Conservation (phyloP, 2,888 invertebrate genomes). For the Cecidostiba fungosa region DNA sequence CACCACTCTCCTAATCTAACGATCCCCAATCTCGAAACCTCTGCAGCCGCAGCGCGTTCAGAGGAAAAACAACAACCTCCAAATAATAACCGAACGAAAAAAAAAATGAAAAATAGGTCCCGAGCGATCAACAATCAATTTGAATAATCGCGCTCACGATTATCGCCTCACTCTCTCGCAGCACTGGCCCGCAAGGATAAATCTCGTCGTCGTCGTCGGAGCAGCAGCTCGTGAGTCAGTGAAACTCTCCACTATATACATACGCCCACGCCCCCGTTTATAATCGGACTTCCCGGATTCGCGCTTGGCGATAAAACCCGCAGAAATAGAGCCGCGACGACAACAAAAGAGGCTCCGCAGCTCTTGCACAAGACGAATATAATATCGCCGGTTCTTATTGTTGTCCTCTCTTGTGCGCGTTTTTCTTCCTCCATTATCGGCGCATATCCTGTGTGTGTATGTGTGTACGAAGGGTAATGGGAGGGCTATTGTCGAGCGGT, state of each 20-base stretch:
- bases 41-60: no score
- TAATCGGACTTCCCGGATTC: conserved; percentile 58
- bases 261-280: conserved; percentile 36
- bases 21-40: background rate
- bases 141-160: conserved; percentile 11
- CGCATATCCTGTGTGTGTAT: background rate
- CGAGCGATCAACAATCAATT: conserved; percentile 11
- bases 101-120: background rate
- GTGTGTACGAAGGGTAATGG: background rate
- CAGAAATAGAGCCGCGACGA: conserved; percentile 18
- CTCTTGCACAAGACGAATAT: conserved; percentile 1
- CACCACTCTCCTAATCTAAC: background rate
- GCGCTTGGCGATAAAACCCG: conserved; percentile 19
- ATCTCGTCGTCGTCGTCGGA: background rate
- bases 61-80: background rate
- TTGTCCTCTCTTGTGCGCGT: background rate
- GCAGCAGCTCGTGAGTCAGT: conserved; percentile 26
- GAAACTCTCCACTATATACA: background rate
- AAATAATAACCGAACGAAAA: background rate
- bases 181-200: conserved; percentile 14
- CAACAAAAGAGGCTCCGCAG: background rate
- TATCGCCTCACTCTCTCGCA: no score
- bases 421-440: conserved; percentile 17
- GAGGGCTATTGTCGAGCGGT: background rate
- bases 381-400: background rate